Base-by-base conservation (phyloP, 2,888 invertebrate genomes). In the Diarsia brunnea region DNA sequence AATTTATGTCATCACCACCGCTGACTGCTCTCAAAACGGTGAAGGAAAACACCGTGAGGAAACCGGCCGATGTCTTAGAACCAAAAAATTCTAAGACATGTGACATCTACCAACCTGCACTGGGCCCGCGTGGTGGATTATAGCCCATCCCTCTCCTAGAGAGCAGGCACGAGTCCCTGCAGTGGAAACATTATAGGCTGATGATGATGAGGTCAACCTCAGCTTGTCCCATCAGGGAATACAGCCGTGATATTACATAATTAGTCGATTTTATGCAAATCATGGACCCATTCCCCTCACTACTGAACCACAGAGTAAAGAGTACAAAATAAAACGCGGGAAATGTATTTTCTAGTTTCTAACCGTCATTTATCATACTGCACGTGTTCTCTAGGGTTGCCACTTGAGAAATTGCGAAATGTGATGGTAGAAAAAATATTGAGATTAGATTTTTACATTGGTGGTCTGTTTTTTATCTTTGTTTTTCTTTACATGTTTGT, bases 331-430 rank as follows among this genome's bases (percentile, higher is more conserved):
- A 81, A 79, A 74, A 81, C 38, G 76, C 83, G 84, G 73, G 64
- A 76, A 85, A 87, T 61, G 72, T 75, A 76, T 82, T 84, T 85
- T 85, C 86, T 84, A 87, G 84, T 88, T 88, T 84, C 76, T 73
- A 81, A 84, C 82, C 70, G 58, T 81, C 85, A 87, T 89, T 88
- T 86, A 90, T 90, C 89, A 87, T 86, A 82, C 69, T 83, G 69
- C 81, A 75, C 79, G 84, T 81, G 78, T 75, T 61, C 49, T 24
- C 66, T 51, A 89, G 83, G 85, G 89, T 76, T 89, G 82, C 80
- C 82, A 75, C 75, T 85, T 85, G 71, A 78, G 69, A 67, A 53
- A 61, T 80, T 61, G 67, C 55, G 27, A 64, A 70, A 68, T 12
- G 14, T 7, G 11, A 21, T n/a, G 11, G 19, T n/a, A 21, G 53